Percentiles rank a stretch among this genome's conserved stretches.
Conservation (phyloP, 2,797 vertebrate genomes). For the Corythornis leucogaster region DNA sequence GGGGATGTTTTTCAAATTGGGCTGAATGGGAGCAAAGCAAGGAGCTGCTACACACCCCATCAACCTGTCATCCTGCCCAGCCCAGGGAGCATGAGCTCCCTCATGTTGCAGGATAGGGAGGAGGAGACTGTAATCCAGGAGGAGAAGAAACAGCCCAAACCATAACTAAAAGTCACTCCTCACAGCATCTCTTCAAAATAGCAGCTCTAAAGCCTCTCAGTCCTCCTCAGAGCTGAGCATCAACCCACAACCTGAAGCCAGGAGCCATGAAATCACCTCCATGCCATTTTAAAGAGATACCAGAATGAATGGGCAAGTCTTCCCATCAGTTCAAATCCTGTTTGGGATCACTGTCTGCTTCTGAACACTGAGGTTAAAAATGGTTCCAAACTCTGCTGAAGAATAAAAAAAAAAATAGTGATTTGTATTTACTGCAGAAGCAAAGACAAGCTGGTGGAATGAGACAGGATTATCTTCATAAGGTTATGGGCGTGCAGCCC, state of each 20-base stretch:
- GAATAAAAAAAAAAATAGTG: neutral
- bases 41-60: neutral
- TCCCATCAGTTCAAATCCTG: neutral
- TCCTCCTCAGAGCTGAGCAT: neutral
- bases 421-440: neutral
- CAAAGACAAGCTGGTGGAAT: neutral
- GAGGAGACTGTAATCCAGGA: neutral
- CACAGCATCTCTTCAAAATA: accelerated
- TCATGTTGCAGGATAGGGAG: accelerated
- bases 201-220: neutral
- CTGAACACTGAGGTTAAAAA: neutral
- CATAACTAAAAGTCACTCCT: accelerated
- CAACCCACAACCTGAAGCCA: neutral
- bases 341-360: neutral
- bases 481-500: neutral
- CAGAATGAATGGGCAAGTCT: neutral
- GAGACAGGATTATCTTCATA: neutral
- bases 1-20: neutral
- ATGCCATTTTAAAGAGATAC: neutral
- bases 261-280: neutral
- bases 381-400: neutral
- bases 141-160: neutral
- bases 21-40: neutral
- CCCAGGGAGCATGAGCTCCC: neutral
- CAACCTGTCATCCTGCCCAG: neutral